Evolutionary conservation across 1,140 invertebrate genomes (phyloP), one percentile per base, ranked within the genome.

Genomic region (Melipona quadrifasciata): DNA sequence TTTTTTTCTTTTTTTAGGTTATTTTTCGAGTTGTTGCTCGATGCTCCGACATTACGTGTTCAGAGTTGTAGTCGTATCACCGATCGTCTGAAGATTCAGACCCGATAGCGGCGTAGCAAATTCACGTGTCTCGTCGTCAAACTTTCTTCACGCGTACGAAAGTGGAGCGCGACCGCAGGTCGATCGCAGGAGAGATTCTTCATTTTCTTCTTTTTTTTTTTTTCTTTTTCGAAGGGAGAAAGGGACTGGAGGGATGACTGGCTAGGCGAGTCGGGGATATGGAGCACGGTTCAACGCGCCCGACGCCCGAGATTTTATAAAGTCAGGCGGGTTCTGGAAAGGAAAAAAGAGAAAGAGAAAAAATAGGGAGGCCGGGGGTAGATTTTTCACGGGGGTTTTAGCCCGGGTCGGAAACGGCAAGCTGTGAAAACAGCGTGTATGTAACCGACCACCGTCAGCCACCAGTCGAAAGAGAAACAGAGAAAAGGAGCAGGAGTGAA

Each of bases 351-450:
- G 2, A 55, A 1, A 57, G 17, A 57, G 19, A 55, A 55, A 55
- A 55, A 17, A 19, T 19, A 57, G 55, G 76, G 83, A 74, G 77
- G 57, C 27, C 27, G 74, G 85, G 79, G 78, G 86, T 72, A 71
- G 86, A 77, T 81, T 90, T 89, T 86, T 84, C 87, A 83, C 85
- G 85, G 85, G 76, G 82, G 67, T 64, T 89, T 80, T 80, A 84
- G 81, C 86, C 86, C 85, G 34, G 67, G 84, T 72, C 53, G 80
- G 80, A 80, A 8, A 84, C 86, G 87, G 88, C 93, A 94, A 94
- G 94, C 94, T 94, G 93, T 93, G 92, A 94, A 94, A 94, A 94
- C 92, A 94, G 73, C 84, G 87, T 58, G 85, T 82, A 58, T 87
- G 82, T 90, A 88, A 64, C 74, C 53, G 75, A 74, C 77, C 74